Conservation (phyloP, 2,888 invertebrate genomes). For the Leptodirus hochenwartii region DNA sequence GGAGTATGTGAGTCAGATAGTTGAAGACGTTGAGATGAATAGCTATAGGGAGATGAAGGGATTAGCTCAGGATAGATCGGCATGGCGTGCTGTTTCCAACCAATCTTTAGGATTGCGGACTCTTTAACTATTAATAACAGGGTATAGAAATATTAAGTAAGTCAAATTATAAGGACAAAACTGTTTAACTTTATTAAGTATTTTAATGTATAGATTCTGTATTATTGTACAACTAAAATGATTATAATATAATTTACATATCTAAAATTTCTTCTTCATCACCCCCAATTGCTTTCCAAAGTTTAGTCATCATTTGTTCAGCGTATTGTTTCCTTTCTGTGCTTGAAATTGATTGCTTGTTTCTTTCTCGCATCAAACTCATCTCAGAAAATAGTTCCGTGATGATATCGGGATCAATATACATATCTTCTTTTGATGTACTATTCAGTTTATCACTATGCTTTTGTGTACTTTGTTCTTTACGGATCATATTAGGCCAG, state of each 20-base stretch:
- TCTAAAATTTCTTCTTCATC: slow-evolving; percentile 47
- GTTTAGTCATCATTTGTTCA: slow-evolving; percentile 51
- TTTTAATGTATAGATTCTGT: too few species aligned
- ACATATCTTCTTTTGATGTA: slow-evolving; percentile 9
- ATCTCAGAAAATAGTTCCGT: slow-evolving; percentile 45
- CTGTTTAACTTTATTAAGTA: too few species aligned
- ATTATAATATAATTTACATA: slow-evolving; percentile 20
- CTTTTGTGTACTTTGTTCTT: slow-evolving; percentile 18
- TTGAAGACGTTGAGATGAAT: too few species aligned
- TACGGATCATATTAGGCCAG: slow-evolving; percentile 51
- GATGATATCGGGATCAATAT: slow-evolving; percentile 29
- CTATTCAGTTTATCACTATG: slow-evolving; percentile 6
- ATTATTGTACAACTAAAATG: too few species aligned
- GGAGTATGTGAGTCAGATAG: too few species aligned
- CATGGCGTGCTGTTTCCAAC: too few species aligned
- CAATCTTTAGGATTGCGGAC: too few species aligned
- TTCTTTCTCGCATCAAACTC: slow-evolving; percentile 47
- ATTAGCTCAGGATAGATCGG: too few species aligned
- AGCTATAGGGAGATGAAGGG: too few species aligned
- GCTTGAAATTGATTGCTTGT: slow-evolving; percentile 39
- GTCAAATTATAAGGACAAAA: too few species aligned
- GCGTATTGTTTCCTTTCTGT: slow-evolving; percentile 48
- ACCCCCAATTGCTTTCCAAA: slow-evolving; percentile 58
- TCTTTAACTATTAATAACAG: too few species aligned
- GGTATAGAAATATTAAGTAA: too few species aligned